Percentiles rank a stretch among this genome's conserved stretches.
Conservation (phyloP, 2,888 invertebrate species). For the Lithodes maja region DNA sequence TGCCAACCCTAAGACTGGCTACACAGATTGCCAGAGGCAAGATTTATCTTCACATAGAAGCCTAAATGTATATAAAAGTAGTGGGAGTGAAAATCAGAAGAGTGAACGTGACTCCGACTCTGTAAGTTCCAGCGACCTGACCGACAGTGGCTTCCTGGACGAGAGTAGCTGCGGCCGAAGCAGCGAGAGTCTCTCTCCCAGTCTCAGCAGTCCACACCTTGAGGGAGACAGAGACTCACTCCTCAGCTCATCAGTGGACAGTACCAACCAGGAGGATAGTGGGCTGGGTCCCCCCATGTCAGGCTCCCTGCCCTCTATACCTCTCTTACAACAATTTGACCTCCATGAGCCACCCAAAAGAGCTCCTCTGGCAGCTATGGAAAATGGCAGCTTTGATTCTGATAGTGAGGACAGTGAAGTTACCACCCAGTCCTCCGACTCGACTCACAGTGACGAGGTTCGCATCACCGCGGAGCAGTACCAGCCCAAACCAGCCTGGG, state of each 20-base stretch:
- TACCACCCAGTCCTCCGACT: slow-evolving; percentile 68
- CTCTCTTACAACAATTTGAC: slow-evolving; percentile 31
- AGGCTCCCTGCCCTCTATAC: slow-evolving; percentile 31
- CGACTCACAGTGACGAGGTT: slow-evolving; percentile 69
- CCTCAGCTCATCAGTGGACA: slow-evolving; percentile 58
- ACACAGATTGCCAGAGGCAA: slow-evolving; percentile 18
- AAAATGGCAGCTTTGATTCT: slow-evolving; percentile 70
- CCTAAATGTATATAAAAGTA: slow-evolving; percentile 12
- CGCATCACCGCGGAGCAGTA: slow-evolving; percentile 61
- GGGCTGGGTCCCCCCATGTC: slow-evolving; percentile 37
- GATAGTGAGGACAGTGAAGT: slow-evolving; percentile 70
- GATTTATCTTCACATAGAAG: slow-evolving; percentile 32
- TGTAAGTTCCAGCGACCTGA: slow-evolving; percentile 51
- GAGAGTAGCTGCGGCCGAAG: slow-evolving; percentile 36
- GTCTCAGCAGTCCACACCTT: slow-evolving; percentile 41
- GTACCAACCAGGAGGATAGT: slow-evolving; percentile 56
- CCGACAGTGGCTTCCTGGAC: slow-evolving; percentile 67
- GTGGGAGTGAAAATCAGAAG: slow-evolving; percentile 17
- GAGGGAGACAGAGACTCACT: slow-evolving; percentile 59
- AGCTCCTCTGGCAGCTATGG: slow-evolving; percentile 69
- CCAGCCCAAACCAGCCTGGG: slow-evolving; percentile 65
- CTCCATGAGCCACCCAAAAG: slow-evolving; percentile 53
- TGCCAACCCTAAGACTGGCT: slow-evolving; percentile 20
- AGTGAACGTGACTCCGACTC: slow-evolving; percentile 50
- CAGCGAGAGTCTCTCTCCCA: slow-evolving; percentile 31